Conservation (phyloP, 1,140 invertebrate species). For the Eriosoma lanigerum region DNA sequence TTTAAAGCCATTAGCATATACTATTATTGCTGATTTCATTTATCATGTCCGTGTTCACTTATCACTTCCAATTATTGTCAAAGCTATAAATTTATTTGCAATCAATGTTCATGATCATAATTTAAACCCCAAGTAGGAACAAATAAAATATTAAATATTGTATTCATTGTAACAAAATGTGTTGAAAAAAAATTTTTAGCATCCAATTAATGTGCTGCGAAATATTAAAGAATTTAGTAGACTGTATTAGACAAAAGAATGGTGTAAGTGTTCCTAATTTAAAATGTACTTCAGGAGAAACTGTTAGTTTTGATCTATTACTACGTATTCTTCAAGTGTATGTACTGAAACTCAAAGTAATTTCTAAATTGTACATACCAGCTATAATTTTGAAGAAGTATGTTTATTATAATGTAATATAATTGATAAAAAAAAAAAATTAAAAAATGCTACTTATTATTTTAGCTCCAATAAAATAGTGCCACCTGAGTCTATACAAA, state of each 20-base stretch:
- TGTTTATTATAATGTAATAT: slow-evolving; percentile 54
- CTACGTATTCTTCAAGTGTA: slow-evolving; percentile 81
- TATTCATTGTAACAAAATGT: slow-evolving; percentile 16
- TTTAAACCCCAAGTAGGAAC: slow-evolving; percentile 75
- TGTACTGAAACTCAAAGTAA: slow-evolving; percentile 94
- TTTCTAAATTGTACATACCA: slow-evolving; percentile 89
- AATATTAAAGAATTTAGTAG: slow-evolving; percentile 88
- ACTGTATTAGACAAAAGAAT: slow-evolving; percentile 83
- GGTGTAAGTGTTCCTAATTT: slow-evolving; percentile 68
- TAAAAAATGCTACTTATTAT: background rate
- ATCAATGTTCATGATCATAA: slow-evolving; percentile 97
- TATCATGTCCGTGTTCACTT: slow-evolving; percentile 91
- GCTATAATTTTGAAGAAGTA: slow-evolving; percentile 81
- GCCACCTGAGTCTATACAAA: background rate
- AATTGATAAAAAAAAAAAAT: background rate
- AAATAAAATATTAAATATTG: slow-evolving; percentile 29
- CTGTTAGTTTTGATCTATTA: slow-evolving; percentile 45
- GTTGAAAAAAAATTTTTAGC: slow-evolving; percentile 58
- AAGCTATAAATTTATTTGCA: slow-evolving; percentile 90
- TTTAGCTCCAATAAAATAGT: slow-evolving; percentile 16
- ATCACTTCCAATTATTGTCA: slow-evolving; percentile 78
- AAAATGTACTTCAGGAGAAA: slow-evolving; percentile 52
- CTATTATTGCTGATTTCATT: slow-evolving; percentile 93
- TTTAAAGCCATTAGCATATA: slow-evolving; percentile 88
- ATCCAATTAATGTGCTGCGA: slow-evolving; percentile 98